Evolutionary conservation across 2,888 invertebrate genomes (phyloP).

Genomic region (Acutogordius australiensis): DNA sequence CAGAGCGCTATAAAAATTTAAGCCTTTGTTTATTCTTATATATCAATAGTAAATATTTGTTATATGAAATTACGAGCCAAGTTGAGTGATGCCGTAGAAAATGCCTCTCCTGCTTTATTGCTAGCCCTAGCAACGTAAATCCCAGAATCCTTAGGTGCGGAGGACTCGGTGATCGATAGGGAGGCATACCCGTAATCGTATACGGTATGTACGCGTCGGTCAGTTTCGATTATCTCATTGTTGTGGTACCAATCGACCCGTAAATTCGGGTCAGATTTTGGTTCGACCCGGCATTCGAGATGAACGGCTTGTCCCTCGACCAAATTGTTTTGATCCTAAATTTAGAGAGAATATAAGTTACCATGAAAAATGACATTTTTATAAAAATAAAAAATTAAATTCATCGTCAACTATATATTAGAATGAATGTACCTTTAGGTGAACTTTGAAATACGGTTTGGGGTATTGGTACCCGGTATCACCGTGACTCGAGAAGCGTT

Average conservation of each 20-base stretch:
- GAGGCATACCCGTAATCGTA: conserved; percentile 62
- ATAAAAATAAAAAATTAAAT: too few species aligned
- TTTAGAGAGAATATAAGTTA: too few species aligned
- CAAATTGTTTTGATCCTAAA: conserved; percentile 13
- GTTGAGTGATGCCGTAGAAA: conserved; percentile 21
- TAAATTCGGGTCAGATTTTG: conserved; percentile 62
- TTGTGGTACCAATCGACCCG: conserved; percentile 77
- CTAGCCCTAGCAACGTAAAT: conserved; percentile 69
- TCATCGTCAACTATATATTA: not conserved
- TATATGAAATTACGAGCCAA: conserved; percentile 22
- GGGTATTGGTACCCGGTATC: not conserved
- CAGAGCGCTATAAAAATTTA: too few species aligned
- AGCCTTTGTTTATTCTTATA: too few species aligned
- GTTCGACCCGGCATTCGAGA: conserved; percentile 71
- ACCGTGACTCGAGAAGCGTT: not conserved
- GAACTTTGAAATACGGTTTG: conserved; percentile 1
- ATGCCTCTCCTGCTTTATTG: conserved; percentile 49
- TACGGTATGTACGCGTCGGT: conserved; percentile 65
- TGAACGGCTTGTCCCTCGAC: conserved; percentile 54
- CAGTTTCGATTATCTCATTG: conserved; percentile 55
- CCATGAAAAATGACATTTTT: too few species aligned
- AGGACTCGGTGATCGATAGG: conserved; percentile 54
- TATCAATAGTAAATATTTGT: too few species aligned
- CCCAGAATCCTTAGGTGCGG: conserved; percentile 54
- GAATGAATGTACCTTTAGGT: not conserved